Conservation (phyloP, 2,888 invertebrate species). For the Schizotus pectinicornis region DNA sequence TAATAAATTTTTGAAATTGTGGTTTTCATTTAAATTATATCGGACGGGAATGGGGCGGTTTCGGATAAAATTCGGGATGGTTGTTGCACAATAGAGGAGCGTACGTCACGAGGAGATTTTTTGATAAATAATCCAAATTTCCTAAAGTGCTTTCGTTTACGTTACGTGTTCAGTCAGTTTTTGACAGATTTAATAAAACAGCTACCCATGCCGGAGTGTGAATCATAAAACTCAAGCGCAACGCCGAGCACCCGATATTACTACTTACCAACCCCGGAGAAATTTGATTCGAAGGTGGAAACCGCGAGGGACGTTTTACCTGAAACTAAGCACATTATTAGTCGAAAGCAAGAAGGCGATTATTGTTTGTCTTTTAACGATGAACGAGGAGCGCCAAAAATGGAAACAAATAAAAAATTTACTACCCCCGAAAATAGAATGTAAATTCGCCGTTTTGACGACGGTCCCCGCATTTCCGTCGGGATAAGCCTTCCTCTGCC, state of each 20-base stretch:
- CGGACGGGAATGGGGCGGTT: too few species aligned
- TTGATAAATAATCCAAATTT: conserved; percentile 32
- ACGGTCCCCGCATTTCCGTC: background rate
- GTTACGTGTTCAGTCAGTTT: conserved; percentile 37
- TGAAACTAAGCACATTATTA: conserved; percentile 21
- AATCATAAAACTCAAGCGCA: conserved; percentile 5
- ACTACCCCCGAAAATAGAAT: too few species aligned
- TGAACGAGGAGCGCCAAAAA: too few species aligned
- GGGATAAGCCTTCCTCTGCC: too few species aligned
- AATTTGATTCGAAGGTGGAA: background rate
- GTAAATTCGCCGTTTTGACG: too few species aligned
- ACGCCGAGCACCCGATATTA: conserved; percentile 13
- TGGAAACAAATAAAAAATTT: too few species aligned
- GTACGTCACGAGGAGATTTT: conserved; percentile 1
- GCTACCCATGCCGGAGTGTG: conserved; percentile 13
- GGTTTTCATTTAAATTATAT: too few species aligned
- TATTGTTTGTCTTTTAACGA: too few species aligned
- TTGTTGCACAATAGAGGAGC: background rate
- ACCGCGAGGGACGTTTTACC: conserved; percentile 13
- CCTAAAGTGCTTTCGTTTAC: conserved; percentile 24
- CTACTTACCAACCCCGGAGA: conserved; percentile 2
- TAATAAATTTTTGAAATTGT: too few species aligned
- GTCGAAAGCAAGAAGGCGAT: background rate
- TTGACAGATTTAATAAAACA: conserved; percentile 41
- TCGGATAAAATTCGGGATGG: background rate